Evolutionary conservation across 2,113 vertebrate genomes (phyloP).

Genomic region (Phoenicopterus ruber): DNA sequence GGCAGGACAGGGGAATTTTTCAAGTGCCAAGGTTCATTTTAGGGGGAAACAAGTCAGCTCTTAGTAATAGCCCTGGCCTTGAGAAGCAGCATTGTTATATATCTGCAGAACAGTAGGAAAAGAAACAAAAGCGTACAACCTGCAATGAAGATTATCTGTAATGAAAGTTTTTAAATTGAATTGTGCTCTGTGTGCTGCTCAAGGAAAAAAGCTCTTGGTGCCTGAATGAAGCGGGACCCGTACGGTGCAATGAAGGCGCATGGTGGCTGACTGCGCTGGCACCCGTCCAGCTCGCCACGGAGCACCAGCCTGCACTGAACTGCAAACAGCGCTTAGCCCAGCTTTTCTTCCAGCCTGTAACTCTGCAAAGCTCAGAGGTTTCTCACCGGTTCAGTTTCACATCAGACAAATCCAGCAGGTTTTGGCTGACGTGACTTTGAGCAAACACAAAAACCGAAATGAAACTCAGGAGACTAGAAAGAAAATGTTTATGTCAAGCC

Average conservation of each 20-base stretch:
- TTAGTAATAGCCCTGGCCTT: neutral
- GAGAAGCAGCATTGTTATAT: neutral
- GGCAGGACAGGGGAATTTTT: neutral
- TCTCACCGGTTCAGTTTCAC: neutral
- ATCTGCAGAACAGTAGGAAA: neutral
- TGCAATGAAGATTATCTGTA: neutral
- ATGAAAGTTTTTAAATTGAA: neutral
- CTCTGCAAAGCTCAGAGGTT: neutral
- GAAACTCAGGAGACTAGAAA: neutral
- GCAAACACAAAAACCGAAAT: neutral
- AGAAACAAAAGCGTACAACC: neutral
- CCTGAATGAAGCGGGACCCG: rapidly evolving
- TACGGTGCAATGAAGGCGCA: rapidly evolving
- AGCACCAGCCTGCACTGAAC: neutral
- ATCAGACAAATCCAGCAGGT: neutral
- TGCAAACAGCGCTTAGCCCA: neutral
- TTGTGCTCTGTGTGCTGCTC: neutral
- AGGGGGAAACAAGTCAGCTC: neutral
- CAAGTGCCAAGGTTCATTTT: neutral
- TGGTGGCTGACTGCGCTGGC: neutral
- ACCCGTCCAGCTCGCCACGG: rapidly evolving
- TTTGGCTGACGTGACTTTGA: neutral
- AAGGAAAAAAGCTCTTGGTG: neutral
- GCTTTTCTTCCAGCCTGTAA: neutral
- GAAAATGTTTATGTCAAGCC: neutral